Percentiles rank a stretch among this genome's conserved stretches.
These are phyloP conservation scores for Kuschelorhynchus macadamiae DNA, from an alignment of 2,888 invertebrate species.

Conservation along the genomic window DNA sequence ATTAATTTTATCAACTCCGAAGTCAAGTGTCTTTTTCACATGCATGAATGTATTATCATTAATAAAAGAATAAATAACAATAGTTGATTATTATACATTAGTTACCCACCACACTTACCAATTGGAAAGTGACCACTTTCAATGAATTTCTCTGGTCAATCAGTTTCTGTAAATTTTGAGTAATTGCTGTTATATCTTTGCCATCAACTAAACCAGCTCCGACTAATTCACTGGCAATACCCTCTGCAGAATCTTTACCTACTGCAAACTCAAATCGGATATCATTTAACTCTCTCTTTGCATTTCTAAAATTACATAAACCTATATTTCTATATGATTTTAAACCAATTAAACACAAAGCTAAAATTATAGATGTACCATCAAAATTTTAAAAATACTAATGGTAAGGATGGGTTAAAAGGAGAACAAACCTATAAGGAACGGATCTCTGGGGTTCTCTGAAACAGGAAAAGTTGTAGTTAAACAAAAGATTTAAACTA, in stretches of 20 bases:
- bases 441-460: conserved; percentile 35
- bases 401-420: conserved; percentile 14
- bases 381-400: too few species aligned
- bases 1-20: too few species aligned
- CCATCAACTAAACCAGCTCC: conserved; percentile 95
- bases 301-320: conserved; percentile 79
- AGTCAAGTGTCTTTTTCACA: too few species aligned
- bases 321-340: too few species aligned
- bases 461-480: conserved; percentile 21
- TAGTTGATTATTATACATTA: too few species aligned
- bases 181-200: conserved; percentile 92
- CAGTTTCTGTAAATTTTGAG: conserved; percentile 91
- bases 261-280: conserved; percentile 97
- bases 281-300: conserved; percentile 93
- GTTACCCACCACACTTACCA: conserved; percentile 76
- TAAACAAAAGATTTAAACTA: neutral
- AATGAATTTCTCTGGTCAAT: conserved; percentile 80
- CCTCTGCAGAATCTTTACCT: conserved; percentile 91
- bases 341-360: too few species aligned
- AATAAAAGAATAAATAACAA: too few species aligned
- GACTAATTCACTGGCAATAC: conserved; percentile 94
- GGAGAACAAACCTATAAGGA: conserved; percentile 42
- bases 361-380: too few species aligned
- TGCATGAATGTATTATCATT: too few species aligned
- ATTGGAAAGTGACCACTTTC: conserved; percentile 89